These are phyloP conservation scores for Erythrocebus patas DNA, from an alignment of 2,113 vertebrate species.

Conservation along the genomic window DNA sequence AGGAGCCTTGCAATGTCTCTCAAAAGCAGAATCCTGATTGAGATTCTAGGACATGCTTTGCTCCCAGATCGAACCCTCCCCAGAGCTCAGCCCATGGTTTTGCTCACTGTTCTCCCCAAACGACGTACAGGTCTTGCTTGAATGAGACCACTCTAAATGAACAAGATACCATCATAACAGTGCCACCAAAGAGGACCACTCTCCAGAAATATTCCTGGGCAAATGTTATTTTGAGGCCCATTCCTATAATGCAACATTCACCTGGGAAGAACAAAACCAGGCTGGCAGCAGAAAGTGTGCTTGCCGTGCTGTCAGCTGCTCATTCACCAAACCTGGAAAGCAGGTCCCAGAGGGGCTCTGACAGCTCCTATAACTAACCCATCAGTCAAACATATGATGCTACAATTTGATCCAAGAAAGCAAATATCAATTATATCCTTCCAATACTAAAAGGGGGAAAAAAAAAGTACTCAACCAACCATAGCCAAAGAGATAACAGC, in stretches of 20 bases:
- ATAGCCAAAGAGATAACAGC: neutral
- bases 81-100: neutral
- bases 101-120: neutral
- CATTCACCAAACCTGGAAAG: neutral
- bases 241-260: neutral
- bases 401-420: constrained; percentile 43
- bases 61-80: neutral
- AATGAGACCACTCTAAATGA: neutral
- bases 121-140: neutral
- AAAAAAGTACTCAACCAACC: neutral
- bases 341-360: neutral
- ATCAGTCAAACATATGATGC: constrained; percentile 16
- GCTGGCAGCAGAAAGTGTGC: neutral
- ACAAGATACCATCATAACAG: neutral
- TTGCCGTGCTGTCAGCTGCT: neutral
- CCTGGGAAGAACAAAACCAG: neutral
- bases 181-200: neutral
- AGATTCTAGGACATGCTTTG: constrained; percentile 10
- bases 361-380: neutral
- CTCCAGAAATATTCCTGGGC: neutral
- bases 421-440: constrained; percentile 28
- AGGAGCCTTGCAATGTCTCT: neutral
- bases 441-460: neutral
- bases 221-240: neutral
- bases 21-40: neutral